These are phyloP conservation scores for Stegodyphus dumicola DNA, from an alignment of 1,140 invertebrate species.

Conservation along the genomic window DNA sequence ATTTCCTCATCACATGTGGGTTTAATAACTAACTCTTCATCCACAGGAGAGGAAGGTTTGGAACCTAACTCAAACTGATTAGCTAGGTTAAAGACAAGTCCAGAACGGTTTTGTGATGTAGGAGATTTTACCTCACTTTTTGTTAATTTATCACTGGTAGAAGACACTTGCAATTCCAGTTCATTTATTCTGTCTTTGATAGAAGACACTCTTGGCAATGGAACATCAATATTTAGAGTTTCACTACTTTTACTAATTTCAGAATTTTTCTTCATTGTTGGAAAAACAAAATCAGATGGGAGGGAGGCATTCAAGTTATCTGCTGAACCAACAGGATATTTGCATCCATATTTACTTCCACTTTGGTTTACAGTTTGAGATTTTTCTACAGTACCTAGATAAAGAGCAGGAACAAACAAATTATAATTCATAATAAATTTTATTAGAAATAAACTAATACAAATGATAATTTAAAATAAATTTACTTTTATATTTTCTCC, in stretches of 20 bases:
- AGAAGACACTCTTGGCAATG: constrained; percentile 61
- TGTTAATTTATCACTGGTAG: constrained; percentile 32
- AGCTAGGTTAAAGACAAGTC: constrained; percentile 76
- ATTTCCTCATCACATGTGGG: constrained; percentile 64
- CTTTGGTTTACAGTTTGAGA: too few species aligned
- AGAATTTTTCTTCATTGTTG: neutral
- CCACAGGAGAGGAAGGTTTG: constrained; percentile 66
- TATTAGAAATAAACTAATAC: too few species aligned
- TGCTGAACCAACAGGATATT: too few species aligned
- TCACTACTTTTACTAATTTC: constrained; percentile 35
- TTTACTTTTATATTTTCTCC: too few species aligned
- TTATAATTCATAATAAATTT: too few species aligned
- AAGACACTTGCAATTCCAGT: constrained; percentile 72
- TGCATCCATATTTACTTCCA: too few species aligned
- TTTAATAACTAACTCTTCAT: constrained; percentile 65
- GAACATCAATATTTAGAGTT: neutral
- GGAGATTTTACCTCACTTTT: constrained; percentile 62
- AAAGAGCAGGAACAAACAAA: too few species aligned
- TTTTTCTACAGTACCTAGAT: too few species aligned
- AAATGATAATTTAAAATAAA: too few species aligned
- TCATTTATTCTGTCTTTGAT: constrained; percentile 77
- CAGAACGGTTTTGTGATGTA: constrained; percentile 69
- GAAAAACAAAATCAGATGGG: too few species aligned
- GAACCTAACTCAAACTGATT: constrained; percentile 73
- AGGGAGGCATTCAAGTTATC: too few species aligned